phyloP scores from a whole-genome alignment of 2,888 invertebrate genomes.

The Neelides folsomi region DNA sequence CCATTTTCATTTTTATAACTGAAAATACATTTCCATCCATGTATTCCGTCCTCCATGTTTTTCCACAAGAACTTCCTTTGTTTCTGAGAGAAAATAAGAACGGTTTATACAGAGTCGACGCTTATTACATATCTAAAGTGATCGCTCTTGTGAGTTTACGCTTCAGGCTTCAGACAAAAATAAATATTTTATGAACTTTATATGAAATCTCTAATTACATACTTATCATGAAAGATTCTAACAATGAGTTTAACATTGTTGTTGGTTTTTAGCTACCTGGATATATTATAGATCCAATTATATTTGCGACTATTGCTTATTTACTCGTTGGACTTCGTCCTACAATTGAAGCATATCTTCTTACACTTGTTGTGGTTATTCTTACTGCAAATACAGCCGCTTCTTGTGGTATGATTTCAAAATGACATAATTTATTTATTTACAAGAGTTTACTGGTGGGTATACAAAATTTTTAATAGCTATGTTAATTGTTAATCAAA shows the following conservation, averaged over 20 bases:
- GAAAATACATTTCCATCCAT: conserved; percentile 85
- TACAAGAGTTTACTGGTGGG: neutral
- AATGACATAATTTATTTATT: conserved; percentile 2
- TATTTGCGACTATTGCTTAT: conserved; percentile 71
- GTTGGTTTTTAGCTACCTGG: conserved; percentile 58
- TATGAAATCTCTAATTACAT: too few relatives aligned
- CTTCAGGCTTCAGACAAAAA: too few relatives aligned
- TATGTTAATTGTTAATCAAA: too few relatives aligned
- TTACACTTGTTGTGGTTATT: conserved; percentile 55
- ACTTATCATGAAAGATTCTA: too few relatives aligned
- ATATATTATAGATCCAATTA: conserved; percentile 62
- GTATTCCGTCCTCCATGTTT: conserved; percentile 74
- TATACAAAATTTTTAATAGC: too few relatives aligned
- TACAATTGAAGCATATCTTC: conserved; percentile 53
- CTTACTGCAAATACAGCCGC: conserved; percentile 75
- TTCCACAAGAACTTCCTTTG: conserved; percentile 66
- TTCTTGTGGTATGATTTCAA: conserved; percentile 74
- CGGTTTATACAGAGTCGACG: conserved; percentile 63
- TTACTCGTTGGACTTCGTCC: conserved; percentile 69
- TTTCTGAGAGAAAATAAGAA: conserved; percentile 68
- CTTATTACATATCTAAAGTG: conserved; percentile 68
- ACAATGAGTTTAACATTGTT: too few relatives aligned
- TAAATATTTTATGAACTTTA: too few relatives aligned
- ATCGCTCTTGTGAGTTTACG: conserved; percentile 64
- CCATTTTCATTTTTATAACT: conserved; percentile 70